Base-by-base conservation (phyloP, 2,113 vertebrate species). In the Salvelinus namaycush region DNA sequence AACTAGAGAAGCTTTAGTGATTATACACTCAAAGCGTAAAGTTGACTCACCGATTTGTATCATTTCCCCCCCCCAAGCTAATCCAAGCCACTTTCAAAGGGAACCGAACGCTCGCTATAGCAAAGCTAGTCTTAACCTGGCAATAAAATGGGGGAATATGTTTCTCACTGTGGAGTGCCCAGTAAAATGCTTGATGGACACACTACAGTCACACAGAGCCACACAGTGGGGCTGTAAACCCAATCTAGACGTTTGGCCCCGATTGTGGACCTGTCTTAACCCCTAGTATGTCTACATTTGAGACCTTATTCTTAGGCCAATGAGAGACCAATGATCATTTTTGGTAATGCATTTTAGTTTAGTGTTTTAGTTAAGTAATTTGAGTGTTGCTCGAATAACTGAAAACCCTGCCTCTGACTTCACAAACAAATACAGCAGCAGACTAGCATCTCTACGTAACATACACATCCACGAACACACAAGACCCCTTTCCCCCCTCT, bases 91-190 rank as follows among this genome's bases (percentile, higher is more conserved):
- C 78, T 89, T 87, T 90, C 75, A 87, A 87, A 86, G 81, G 87
- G 79, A 92, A 91, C 80, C 77, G 65, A 84, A 89, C 22, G 76
- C 85, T 90, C 80, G 87, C 89, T 90, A 90, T 81, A 77, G 81
- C 85, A 80, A 68, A 78, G 72, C 79, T 83, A 18, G 72, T 81
- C 76, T 80, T 72, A 76, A 87, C 78, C 75, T 86, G 81, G 81
- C 84, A 90, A 82, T 89, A 88, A 90, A 81, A 62, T 16, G 9
- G n/a, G n/a, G n/a, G 71, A 78, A 81, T 83, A 85, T 81, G 82
- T 82, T 89, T 90, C 79, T 86, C 89, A 81, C 85, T 79, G 84
- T 68, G 72, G 44, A 72, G 76, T 49, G 18, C 68, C 69, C 77
- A 84, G 80, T 88, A 86, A 93, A 91, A 87, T 14, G 70, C 68